Conservation (phyloP, 2,888 invertebrate genomes). For the Drosophila nr. perissopoda region DNA sequence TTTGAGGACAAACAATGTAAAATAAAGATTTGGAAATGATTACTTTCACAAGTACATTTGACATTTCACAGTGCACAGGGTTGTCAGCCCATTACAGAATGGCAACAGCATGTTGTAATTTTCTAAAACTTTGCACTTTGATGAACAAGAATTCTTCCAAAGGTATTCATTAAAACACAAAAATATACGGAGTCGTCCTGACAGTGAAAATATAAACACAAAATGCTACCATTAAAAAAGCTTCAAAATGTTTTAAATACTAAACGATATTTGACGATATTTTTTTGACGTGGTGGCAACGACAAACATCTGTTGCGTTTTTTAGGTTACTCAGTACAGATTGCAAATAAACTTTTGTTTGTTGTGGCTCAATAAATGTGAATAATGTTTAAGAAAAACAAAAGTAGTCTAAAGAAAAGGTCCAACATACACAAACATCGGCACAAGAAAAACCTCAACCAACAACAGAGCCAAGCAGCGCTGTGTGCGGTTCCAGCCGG, state of each 20-base stretch:
- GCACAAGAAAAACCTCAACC: not conserved
- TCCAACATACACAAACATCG: conserved; percentile 3
- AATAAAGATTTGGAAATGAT: conserved; percentile 54
- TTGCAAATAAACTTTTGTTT: not conserved
- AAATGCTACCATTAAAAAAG: not conserved
- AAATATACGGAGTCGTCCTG: not conserved
- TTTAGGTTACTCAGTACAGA: not conserved
- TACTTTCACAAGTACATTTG: conserved; percentile 61
- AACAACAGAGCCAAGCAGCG: not conserved
- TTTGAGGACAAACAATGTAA: conserved; percentile 39
- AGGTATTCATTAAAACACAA: not conserved
- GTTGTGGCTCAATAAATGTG: not conserved
- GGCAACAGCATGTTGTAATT: not conserved
- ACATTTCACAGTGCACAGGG: conserved; percentile 46
- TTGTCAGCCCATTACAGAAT: conserved; percentile 23
- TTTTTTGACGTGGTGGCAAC: conserved; percentile 15
- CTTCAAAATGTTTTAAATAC: not conserved
- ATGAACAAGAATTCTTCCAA: not conserved
- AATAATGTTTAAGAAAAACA: conserved; percentile 31
- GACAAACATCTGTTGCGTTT: conserved; percentile 38
- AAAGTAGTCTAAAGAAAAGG: not conserved
- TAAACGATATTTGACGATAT: not conserved
- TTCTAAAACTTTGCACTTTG: not conserved
- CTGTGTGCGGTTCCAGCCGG: not conserved
- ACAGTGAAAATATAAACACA: not conserved